Percentiles rank a stretch among this genome's conserved stretches.
These are phyloP conservation scores for Erythrolamprus reginae DNA, from an alignment of 2,113 vertebrate genomes.

Conservation along the genomic window DNA sequence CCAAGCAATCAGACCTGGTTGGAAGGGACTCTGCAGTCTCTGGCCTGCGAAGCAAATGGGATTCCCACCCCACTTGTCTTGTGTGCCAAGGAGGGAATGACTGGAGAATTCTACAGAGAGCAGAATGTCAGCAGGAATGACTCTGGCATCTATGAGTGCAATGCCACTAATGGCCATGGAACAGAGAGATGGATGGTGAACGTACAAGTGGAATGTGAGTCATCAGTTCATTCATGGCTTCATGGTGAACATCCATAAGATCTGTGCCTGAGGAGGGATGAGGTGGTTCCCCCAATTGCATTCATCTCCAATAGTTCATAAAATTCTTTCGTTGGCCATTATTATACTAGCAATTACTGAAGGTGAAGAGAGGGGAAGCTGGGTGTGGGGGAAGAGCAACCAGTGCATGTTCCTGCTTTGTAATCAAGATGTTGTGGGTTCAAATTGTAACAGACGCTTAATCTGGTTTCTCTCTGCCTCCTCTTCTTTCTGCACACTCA, in stretches of 20 bases:
- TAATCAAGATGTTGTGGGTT: neutral
- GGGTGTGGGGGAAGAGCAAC: neutral
- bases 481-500: neutral
- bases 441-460: neutral
- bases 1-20: conserved; percentile 60
- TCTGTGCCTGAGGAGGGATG: neutral
- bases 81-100: conserved; percentile 32
- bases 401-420: too few relatives aligned
- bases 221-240: neutral
- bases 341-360: neutral
- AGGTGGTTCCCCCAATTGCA: neutral
- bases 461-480: neutral
- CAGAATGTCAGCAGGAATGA: conserved; percentile 51
- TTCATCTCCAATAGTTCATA: neutral
- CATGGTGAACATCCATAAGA: neutral
- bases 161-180: conserved; percentile 56
- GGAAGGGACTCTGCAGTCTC: conserved; percentile 29
- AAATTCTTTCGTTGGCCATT: neutral
- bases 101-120: neutral
- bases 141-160: conserved; percentile 52
- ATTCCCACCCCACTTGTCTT: conserved; percentile 44
- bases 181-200: conserved; percentile 17
- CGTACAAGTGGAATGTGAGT: conserved; percentile 58
- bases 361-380: neutral
- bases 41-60: conserved; percentile 49